Base-by-base conservation (phyloP, 1,140 invertebrate genomes). In the Planococcus citri region DNA sequence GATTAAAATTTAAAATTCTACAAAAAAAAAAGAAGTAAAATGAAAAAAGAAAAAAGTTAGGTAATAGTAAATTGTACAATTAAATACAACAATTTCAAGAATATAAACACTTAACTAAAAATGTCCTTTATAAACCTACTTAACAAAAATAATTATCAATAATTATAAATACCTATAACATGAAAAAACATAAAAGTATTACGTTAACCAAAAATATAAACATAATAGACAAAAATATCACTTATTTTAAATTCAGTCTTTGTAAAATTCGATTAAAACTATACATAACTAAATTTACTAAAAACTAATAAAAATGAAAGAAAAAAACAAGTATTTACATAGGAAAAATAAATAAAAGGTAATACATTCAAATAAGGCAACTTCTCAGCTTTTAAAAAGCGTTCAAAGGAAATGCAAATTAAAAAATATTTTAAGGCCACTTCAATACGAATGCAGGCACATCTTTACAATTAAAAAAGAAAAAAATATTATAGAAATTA, bases 191-290 rank as follows among this genome's bases (percentile, higher is more conserved):
- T 33, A 33, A 33, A 33, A 6, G 12, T 12, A 33, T 33, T n/a
- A n/a, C n/a, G n/a, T n/a, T n/a, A 33, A 33, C 29, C 12, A 12
- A 33, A 33, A 33, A 33, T 33, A 51, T 51, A 17, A 51, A 51
- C n/a, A 17, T 51, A 51, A 51, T 51, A 51, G 41, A 51, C 41
- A 51, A 51, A 51, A 51, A 51, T 51, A 51, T 51, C 41, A 51
- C 41, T 51, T 51, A 51, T 51, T 51, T 51, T 51, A 51, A 37
- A 51, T 51, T 51, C 41, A 51, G 41, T 51, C 41, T 51, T 51
- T 17, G 17, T 51, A 51, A 51, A 51, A 51, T 9, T 51, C 41
- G 17, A 51, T 51, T 17, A 51, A 51, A 51, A 17, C n/a, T 14
- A 51, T n/a, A n/a, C 41, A 51, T n/a, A n/a, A 9, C 10, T 51